Evolutionary conservation across 30 jellyfish, hydroid and myxozoan genomes (phyloP).

Genomic region (Turritopsis rubra): DNA sequence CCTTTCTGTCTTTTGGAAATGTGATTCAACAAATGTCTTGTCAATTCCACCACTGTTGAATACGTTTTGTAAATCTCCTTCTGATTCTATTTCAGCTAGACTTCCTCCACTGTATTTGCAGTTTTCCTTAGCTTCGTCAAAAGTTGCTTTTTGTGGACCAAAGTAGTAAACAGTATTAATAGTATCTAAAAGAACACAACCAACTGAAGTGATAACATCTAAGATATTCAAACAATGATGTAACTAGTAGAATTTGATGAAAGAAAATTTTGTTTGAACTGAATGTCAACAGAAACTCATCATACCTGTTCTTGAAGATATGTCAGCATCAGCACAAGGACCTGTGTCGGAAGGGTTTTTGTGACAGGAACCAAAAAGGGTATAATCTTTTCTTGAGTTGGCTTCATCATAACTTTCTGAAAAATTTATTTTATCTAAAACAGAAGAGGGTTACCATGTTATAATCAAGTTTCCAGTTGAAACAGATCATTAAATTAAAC

Average conservation of each 20-base stretch:
- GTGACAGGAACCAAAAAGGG: neutral
- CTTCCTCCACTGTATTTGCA: neutral
- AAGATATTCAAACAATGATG: too few relatives aligned
- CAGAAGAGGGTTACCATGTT: neutral
- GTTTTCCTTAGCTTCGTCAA: neutral
- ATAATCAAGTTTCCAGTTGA: neutral
- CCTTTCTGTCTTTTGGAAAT: neutral
- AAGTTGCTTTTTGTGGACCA: neutral
- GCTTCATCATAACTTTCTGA: neutral
- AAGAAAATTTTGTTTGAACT: neutral
- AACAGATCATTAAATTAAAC: too few relatives aligned
- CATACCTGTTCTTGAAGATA: neutral
- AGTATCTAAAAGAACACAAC: neutral
- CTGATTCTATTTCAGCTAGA: neutral
- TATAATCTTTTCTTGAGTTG: neutral
- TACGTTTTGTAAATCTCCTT: neutral
- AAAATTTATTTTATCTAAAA: neutral
- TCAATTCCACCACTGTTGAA: neutral
- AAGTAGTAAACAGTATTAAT: neutral
- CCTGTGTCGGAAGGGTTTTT: neutral
- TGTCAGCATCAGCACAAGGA: conserved; percentile 4
- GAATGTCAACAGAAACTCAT: neutral
- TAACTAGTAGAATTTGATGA: neutral
- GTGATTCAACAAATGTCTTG: neutral
- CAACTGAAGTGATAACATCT: too few relatives aligned